A percentile compares a stretch with the other conserved stretches of the same genome.
Conservation (phyloP, 2,113 vertebrate species). For the Campylomormyrus tamandua region DNA sequence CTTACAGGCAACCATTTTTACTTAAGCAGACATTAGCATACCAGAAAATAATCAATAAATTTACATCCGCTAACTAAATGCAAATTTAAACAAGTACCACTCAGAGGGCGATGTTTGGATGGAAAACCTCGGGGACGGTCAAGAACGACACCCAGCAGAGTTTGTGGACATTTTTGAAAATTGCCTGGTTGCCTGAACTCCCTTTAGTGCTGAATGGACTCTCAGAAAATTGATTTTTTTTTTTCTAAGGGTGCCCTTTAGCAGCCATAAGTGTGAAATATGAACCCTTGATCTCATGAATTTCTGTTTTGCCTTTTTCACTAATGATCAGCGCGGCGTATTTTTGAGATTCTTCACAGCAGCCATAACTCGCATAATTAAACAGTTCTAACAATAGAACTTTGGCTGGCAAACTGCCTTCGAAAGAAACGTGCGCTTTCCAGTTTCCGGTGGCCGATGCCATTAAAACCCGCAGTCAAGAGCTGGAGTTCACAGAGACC, state of each 20-base stretch:
- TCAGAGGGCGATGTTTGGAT: constrained; percentile 80
- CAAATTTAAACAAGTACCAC: constrained; percentile 37
- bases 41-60: neutral
- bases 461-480: constrained; percentile 65
- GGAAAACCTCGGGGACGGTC: constrained; percentile 74
- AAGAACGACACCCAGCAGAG: constrained; percentile 77
- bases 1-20: neutral
- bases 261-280: constrained; percentile 97
- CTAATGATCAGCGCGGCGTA: constrained; percentile 89
- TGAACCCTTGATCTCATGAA: constrained; percentile 94
- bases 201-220: constrained; percentile 93
- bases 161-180: constrained; percentile 84
- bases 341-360: constrained; percentile 86
- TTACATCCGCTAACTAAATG: neutral
- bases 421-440: constrained; percentile 64
- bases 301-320: constrained; percentile 72
- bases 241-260: constrained; percentile 97
- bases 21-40: neutral
- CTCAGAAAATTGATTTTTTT: constrained; percentile 99
- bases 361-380: constrained; percentile 94
- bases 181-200: constrained; percentile 91
- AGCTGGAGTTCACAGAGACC: neutral
- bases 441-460: constrained; percentile 71
- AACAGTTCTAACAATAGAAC: constrained; percentile 94
- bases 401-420: constrained; percentile 82